Base-by-base conservation (phyloP, 1,140 invertebrate species). In the Maniola jurtina region DNA sequence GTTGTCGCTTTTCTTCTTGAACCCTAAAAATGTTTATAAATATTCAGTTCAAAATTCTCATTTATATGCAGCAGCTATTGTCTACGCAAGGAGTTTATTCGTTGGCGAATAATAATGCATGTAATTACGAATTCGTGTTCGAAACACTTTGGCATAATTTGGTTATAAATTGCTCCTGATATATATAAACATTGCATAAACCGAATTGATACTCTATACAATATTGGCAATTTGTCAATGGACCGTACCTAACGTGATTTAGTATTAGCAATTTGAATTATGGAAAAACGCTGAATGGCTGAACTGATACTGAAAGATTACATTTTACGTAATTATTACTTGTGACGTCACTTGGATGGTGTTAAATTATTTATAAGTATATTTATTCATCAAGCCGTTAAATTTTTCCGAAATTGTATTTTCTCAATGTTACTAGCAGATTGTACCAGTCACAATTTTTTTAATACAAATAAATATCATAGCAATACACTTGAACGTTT, bases 21-120 rank as follows among this genome's bases (percentile, higher is more conserved):
- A 45, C 42, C 42, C 42, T n/a, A 45, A 55, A 16, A 50, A 50
- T 16, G 7, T 34, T 50, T 56, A 60, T 66, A 66, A 66, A 66
- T 60, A 66, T 66, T 66, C 64, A 66, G 57, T 60, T 60, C 57
- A 66, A 66, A 66, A 60, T 60, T 58, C 56, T 60, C 56, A 66
- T 66, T 66, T 66, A 60, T 60, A 66, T 66, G 56, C 64, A 60
- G 25, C 35, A 14, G n/a, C 45, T 52, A 60, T 66, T 66, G 57
- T 60, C 64, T 60, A 50, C 47, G 42, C 36, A 57, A 64, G 52
- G 52, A 55, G 16, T 42, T 42, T 55, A 55, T 55, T 63, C 36
- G 25, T 6, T 38, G 11, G 48, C 52, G 52, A 55, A 63, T 63
- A 55, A 55, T 63, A 63, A 63, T 50, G 15, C 47, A 33, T 16